Evolutionary conservation across 2,888 invertebrate genomes (phyloP).

Genomic region (Drepanosiphum platanoidis): DNA sequence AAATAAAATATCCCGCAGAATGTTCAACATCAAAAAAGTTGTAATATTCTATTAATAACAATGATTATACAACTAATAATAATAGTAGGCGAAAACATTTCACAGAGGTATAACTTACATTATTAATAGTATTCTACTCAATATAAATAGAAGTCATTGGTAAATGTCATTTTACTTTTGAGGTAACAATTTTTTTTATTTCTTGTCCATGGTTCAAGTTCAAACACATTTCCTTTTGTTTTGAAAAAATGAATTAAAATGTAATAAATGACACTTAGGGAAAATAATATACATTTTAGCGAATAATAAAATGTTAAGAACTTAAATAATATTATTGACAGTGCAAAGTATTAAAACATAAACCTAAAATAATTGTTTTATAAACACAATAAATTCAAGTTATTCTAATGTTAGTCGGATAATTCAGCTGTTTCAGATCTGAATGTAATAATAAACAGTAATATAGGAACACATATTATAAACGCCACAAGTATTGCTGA

Average conservation of each 20-base stretch:
- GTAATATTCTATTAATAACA: constrained; percentile 36
- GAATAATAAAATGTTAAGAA: constrained; percentile 28
- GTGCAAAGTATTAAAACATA: constrained; percentile 33
- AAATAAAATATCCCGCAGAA: constrained; percentile 27
- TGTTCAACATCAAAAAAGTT: background rate
- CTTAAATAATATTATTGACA: constrained; percentile 17
- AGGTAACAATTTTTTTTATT: constrained; percentile 28
- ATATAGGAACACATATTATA: constrained; percentile 48
- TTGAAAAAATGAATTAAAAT: constrained; percentile 10
- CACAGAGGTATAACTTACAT: constrained; percentile 30
- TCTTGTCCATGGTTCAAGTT: background rate
- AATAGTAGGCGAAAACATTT: constrained; percentile 25
- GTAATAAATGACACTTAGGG: background rate
- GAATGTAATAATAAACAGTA: constrained; percentile 41
- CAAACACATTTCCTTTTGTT: constrained; percentile 21
- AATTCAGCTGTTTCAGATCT: constrained; percentile 55
- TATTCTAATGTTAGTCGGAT: constrained; percentile 31
- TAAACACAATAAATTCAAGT: constrained; percentile 31
- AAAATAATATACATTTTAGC: background rate
- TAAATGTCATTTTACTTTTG: constrained; percentile 31
- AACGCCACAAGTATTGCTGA: constrained; percentile 27
- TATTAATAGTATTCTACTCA: constrained; percentile 39
- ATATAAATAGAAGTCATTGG: constrained; percentile 48
- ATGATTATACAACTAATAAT: constrained; percentile 47
- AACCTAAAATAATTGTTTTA: constrained; percentile 30